Evolutionary conservation across 2,888 invertebrate genomes (phyloP), one percentile per base, ranked within the genome.

Genomic region (Dusona sp.): DNA sequence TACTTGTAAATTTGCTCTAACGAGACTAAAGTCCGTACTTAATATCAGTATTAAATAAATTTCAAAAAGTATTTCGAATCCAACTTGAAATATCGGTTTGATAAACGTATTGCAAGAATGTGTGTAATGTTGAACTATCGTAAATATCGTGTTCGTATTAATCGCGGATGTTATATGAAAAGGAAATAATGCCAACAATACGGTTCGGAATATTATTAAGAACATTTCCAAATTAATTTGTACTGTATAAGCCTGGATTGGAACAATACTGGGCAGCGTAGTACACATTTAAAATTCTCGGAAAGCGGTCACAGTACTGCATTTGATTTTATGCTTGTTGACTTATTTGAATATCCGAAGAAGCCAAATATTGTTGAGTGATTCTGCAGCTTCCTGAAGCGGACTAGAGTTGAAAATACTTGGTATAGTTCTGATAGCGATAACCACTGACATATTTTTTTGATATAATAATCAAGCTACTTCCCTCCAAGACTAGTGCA

Each of bases 401-500:
- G 29, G 16, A 65, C 36, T 7, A 29, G 38, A 11, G 54, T 22
- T 25, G 16, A n/a, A 74, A 67, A 65, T 29, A 48, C 38, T 75
- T 51, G 25, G 29, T n/a, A 22, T 22, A 16, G 70, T 78, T n/a
- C 42, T 25, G 64, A 29, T 48, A 19, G 2, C 16, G 72, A 33
- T 57, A 29, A 25, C 29, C 13, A n/a, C 33, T 45, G 16, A 13
- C 70, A 22, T 19, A 4, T 25, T 33, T 82, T 9, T 45, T 33
- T 22, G n/a, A 25, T 8, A 29, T 3, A 51, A 74, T 51, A 22
- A 25, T 64, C 9, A 45, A 16, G 4, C 61, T n/a, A 42, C 54
- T n/a, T 84, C 22, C n/a, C 19, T 33, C 54, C 22, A 13, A 80
- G 54, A 22, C 48, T 72, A 42, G 61, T 51, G 64, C 29, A 36